Evolutionary conservation across 2,797 vertebrate genomes (phyloP), one percentile per base, ranked within the genome.

Genomic region (Arrhamphus sclerolepis): DNA sequence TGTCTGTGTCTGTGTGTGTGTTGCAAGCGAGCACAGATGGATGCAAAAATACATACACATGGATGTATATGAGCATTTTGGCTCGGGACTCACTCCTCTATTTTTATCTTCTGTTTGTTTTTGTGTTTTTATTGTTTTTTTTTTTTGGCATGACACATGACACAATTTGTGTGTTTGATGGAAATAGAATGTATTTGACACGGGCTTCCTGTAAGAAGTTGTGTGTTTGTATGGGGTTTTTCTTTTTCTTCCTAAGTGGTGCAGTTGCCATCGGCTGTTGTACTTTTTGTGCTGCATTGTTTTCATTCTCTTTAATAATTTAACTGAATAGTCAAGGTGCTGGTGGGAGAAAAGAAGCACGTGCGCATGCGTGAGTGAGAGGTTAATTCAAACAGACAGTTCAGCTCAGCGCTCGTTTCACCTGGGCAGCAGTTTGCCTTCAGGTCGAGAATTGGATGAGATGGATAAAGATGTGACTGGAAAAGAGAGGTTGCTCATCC

Each of bases 271-370:
- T 18, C 40, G 0, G 42, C 26, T 69, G 54, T 52, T 77, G 54
- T 56, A 56, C 41, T 58, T 70, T 51, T 18, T 22, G 52, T 63
- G 56, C 75, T 71, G 52, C 63, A 38, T 49, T 55, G 49, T 70
- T 82, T 79, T 80, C 29, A 43, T 60, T 72, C 58, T 52, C 41
- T 66, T 82, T 38, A 75, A 80, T 75, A 70, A 85, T 86, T 88
- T 53, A 86, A 39, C 42, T 2, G 43, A 60, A 77, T 41, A 62
- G 48, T 59, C 51, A 53, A 68, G 50, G 53, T 71, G 67, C 65
- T 63, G 48, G 38, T 58, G 67, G 38, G 21, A 31, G 65, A 58
- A 26, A 19, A 46, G 51, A 68, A 10, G 29, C 22, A 0, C 16
- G 26, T 20, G 16, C 47, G 11, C 17, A 17, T 38, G 56, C 18